phyloP scores from a whole-genome alignment of 2,113 vertebrate species.

The Rhea pennata region DNA sequence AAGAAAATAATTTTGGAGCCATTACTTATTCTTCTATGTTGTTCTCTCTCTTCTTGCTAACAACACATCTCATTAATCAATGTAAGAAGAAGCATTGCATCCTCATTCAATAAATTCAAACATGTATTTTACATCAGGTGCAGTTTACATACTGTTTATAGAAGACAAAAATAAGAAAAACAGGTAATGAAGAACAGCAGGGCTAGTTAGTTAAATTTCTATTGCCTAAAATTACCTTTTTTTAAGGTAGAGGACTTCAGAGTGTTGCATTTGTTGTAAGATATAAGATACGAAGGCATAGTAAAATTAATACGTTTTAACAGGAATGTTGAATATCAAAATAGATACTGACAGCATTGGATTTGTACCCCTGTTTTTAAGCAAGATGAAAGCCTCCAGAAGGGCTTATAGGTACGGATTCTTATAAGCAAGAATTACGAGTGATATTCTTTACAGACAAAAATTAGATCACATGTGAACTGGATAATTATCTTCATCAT shows the following conservation, averaged over 20 bases:
- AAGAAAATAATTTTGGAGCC: conserved; percentile 72
- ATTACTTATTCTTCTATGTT: conserved; percentile 38
- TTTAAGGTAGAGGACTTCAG: not conserved
- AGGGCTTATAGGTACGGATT: not conserved
- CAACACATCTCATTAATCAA: conserved; percentile 33
- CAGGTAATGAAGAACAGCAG: not conserved
- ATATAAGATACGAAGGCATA: not conserved
- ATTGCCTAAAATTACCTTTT: not conserved
- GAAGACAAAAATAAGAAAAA: not conserved
- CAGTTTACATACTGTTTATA: not conserved
- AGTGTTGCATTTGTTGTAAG: not conserved
- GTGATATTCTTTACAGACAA: not conserved
- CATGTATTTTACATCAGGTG: not conserved
- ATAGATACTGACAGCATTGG: not conserved
- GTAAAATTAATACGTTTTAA: not conserved
- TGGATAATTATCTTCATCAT: not conserved
- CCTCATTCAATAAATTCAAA: conserved; percentile 51
- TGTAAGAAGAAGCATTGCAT: not conserved
- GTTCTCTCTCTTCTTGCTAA: conserved; percentile 17
- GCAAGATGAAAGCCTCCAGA: not conserved
- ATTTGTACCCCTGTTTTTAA: not conserved
- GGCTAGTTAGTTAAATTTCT: not conserved
- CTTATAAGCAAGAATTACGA: not conserved
- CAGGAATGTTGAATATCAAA: not conserved
- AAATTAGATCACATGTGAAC: not conserved